phyloP scores from a whole-genome alignment of 2,797 vertebrate genomes.

The Gallirallus australis region DNA sequence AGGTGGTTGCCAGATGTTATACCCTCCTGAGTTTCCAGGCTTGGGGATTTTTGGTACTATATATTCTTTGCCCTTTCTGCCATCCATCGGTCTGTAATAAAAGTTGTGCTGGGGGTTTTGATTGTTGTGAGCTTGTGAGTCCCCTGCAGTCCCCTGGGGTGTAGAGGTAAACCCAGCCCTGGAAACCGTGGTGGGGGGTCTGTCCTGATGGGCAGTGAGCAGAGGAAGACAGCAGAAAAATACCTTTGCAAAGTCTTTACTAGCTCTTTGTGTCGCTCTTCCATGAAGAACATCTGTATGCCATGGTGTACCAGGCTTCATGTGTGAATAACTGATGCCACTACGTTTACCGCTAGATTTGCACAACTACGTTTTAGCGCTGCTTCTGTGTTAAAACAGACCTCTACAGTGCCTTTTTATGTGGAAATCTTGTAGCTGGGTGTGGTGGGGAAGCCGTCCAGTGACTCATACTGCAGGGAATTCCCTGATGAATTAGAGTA shows the following conservation, averaged over 20 bases:
- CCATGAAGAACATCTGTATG: not conserved
- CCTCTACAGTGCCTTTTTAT: constrained; percentile 57
- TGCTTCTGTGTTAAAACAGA: constrained; percentile 50
- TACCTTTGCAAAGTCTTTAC: not conserved
- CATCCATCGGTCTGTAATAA: not conserved
- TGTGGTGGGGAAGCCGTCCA: constrained; percentile 88
- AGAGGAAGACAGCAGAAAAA: not conserved
- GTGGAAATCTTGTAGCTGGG: constrained; percentile 74
- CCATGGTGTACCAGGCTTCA: not conserved
- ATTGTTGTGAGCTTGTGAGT: not conserved
- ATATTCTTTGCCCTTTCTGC: not conserved
- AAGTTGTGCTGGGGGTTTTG: not conserved
- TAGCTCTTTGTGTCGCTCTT: not conserved
- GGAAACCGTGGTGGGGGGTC: not conserved
- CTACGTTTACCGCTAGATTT: not conserved
- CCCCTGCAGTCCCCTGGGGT: not conserved
- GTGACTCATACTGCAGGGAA: constrained; percentile 90
- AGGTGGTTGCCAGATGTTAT: not conserved
- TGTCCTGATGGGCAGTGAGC: not conserved
- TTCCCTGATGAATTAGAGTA: constrained; percentile 91
- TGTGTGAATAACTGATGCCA: not conserved
- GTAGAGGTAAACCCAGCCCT: not conserved
- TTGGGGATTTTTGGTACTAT: not conserved
- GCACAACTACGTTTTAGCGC: not conserved
- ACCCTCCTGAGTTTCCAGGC: not conserved